These are phyloP conservation scores for Oxyura jamaicensis DNA, from an alignment of 2,113 vertebrate genomes.

Conservation along the genomic window DNA sequence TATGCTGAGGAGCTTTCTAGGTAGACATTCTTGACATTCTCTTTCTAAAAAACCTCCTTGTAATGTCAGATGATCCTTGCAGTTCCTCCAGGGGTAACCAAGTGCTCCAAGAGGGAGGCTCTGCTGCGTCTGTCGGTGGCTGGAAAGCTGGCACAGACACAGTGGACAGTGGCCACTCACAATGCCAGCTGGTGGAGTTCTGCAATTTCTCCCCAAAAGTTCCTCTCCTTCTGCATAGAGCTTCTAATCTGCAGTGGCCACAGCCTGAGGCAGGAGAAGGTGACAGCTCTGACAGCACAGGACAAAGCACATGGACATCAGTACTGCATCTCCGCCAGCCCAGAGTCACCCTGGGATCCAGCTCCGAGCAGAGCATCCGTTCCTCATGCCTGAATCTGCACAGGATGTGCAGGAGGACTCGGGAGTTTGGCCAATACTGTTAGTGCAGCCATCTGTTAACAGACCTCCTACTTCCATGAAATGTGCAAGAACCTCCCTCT, in stretches of 20 bases:
- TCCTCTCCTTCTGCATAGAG: neutral
- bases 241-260: neutral
- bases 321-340: neutral
- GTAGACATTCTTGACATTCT: neutral
- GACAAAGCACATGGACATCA: neutral
- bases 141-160: neutral
- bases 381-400: neutral
- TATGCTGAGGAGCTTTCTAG: neutral
- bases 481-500: neutral
- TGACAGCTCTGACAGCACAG: neutral
- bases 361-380: neutral
- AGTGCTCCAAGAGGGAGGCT: neutral
- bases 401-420: neutral
- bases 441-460: neutral
- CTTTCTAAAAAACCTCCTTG: neutral
- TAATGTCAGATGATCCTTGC: neutral
- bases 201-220: neutral
- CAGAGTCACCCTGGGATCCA: fast-evolving
- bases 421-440: neutral
- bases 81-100: neutral
- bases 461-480: neutral
- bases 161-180: neutral
- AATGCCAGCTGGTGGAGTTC: neutral
- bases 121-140: neutral
- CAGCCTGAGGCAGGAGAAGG: neutral